Conservation (phyloP, 2,113 vertebrate genomes). For the Clinocottus analis region DNA sequence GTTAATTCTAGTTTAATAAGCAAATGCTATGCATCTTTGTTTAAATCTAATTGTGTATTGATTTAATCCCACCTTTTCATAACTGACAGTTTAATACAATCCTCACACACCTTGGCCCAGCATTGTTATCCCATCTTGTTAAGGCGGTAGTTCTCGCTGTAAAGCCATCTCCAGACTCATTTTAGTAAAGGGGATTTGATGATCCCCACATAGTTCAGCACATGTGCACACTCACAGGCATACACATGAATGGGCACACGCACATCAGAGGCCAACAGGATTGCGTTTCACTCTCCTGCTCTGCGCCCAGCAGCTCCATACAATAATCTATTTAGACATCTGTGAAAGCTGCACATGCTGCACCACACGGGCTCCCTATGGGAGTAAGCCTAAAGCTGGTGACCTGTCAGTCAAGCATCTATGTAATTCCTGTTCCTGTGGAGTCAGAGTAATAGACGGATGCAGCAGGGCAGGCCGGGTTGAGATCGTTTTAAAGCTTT, state of each 20-base stretch:
- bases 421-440: slow-evolving; percentile 34
- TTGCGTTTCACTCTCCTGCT: slow-evolving; percentile 52
- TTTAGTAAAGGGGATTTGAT: slow-evolving; percentile 50
- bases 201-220: slow-evolving; percentile 35
- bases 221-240: slow-evolving; percentile 9
- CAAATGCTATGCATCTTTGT: not conserved
- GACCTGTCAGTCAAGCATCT: slow-evolving; percentile 50
- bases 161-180: slow-evolving; percentile 28
- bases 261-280: slow-evolving; percentile 39
- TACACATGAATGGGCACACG: slow-evolving; percentile 9
- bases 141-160: slow-evolving; percentile 40
- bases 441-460: not conserved
- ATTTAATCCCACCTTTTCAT: slow-evolving; percentile 34
- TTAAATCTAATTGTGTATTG: not conserved
- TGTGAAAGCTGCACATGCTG: slow-evolving; percentile 50
- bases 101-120: slow-evolving; percentile 24
- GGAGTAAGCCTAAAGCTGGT: slow-evolving; percentile 40
- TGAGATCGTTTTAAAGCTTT: slow-evolving; percentile 9
- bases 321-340: slow-evolving; percentile 66
- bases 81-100: slow-evolving; percentile 25
- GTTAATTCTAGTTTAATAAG: no score
- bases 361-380: slow-evolving; percentile 39
- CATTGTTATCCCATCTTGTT: slow-evolving; percentile 34
- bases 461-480: not conserved
- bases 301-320: slow-evolving; percentile 44